These are phyloP conservation scores for Oryzias curvinotus DNA, from an alignment of 2,113 vertebrate species.

Conservation along the genomic window DNA sequence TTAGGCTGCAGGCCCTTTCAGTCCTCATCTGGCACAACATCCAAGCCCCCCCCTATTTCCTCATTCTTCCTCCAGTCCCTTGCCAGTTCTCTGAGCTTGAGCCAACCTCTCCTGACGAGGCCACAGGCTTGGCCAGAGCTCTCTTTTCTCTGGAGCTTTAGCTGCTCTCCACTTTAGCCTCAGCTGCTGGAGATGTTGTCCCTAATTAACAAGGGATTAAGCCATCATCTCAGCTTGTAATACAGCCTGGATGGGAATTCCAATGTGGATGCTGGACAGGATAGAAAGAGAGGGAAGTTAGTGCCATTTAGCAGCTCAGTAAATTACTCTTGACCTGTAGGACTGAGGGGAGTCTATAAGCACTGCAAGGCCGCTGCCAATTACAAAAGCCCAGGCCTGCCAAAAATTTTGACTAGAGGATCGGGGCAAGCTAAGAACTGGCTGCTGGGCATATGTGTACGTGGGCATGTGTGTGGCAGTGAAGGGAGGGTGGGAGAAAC, in stretches of 20 bases:
- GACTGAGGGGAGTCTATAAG: constrained; percentile 78
- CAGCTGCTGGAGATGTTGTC: constrained; percentile 82
- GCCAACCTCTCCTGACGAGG: constrained; percentile 63
- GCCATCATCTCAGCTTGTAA: constrained; percentile 80
- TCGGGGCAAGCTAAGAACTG: constrained; percentile 56
- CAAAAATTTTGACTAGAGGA: constrained; percentile 78
- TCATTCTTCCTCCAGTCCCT: constrained; percentile 9
- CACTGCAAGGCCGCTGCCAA: constrained; percentile 78
- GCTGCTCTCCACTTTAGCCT: constrained; percentile 60
- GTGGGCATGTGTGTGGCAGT: constrained; percentile 20
- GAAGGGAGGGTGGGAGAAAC: background rate
- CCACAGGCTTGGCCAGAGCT: constrained; percentile 58
- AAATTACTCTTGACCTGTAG: constrained; percentile 84
- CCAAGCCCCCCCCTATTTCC: constrained; percentile 4
- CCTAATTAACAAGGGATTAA: constrained; percentile 86
- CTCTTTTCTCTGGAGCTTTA: constrained; percentile 52
- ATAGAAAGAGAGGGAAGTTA: constrained; percentile 57
- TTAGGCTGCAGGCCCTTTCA: constrained; percentile 55
- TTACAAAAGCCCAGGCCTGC: constrained; percentile 78
- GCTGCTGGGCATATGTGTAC: constrained; percentile 43
- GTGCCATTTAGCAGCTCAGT: constrained; percentile 78
- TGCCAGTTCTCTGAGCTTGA: constrained; percentile 50
- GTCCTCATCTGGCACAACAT: constrained; percentile 51
- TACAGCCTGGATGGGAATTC: constrained; percentile 80
- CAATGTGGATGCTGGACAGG: constrained; percentile 69